Conservation (phyloP, 1,140 invertebrate genomes). For the Drosophila truncata region DNA sequence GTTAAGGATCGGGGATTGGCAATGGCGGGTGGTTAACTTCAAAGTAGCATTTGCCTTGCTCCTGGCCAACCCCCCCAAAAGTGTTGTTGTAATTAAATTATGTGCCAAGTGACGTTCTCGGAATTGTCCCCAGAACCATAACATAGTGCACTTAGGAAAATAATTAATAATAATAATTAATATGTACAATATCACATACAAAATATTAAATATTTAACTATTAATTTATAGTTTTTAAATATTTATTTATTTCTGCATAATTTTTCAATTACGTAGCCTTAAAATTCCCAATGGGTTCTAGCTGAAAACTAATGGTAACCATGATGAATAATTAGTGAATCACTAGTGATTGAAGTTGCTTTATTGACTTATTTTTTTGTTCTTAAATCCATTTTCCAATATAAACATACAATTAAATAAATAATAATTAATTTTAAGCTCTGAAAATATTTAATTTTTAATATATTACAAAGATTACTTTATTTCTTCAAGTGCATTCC, state of each 20-base stretch:
- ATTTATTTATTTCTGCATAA: too few species aligned
- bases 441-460: too few species aligned
- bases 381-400: too few species aligned
- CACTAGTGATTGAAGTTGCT: too few species aligned
- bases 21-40: constrained; percentile 44
- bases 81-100: constrained; percentile 71
- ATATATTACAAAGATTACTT: not conserved
- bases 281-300: too few species aligned
- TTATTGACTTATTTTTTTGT: too few species aligned
- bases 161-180: not conserved
- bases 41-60: constrained; percentile 40
- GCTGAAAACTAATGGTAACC: too few species aligned
- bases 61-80: constrained; percentile 17
- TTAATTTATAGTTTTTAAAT: not conserved
- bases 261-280: too few species aligned
- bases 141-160: not conserved
- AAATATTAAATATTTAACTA: not conserved
- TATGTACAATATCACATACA: too few species aligned
- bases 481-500: constrained; percentile 1
- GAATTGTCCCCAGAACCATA: constrained; percentile 32
- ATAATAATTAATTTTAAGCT: too few species aligned
- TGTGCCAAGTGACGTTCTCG: constrained; percentile 63
- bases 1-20: constrained; percentile 6
- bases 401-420: too few species aligned
- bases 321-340: too few species aligned